Evolutionary conservation across 2,888 invertebrate species (phyloP).

Genomic region (Pseudoips prasinana): DNA sequence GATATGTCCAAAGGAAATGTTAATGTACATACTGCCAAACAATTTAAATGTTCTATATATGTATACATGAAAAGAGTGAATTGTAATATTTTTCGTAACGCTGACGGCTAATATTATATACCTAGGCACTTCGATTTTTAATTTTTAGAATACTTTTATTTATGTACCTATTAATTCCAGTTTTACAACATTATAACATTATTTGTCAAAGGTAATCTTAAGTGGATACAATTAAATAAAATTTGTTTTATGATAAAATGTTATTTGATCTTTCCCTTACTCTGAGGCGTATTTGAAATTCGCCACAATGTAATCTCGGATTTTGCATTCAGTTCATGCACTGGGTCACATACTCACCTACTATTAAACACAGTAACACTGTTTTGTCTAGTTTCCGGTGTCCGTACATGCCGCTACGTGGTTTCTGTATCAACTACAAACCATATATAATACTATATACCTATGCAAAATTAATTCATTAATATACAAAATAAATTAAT

Average conservation of each 20-base stretch:
- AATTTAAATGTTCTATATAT: slow-evolving; percentile 32
- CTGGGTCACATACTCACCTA: too few relatives aligned
- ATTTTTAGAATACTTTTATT: slow-evolving; percentile 33
- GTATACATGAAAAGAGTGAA: slow-evolving; percentile 34
- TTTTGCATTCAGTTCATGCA: too few relatives aligned
- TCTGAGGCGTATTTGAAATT: too few relatives aligned
- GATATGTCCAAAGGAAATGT: slow-evolving; percentile 32
- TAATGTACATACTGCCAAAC: slow-evolving; percentile 39
- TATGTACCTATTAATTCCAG: slow-evolving; percentile 30
- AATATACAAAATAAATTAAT: too few relatives aligned
- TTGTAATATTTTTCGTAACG: slow-evolving; percentile 38
- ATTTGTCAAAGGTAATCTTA: slow-evolving; percentile 27
- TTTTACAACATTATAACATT: slow-evolving; percentile 28
- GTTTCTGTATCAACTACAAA: too few relatives aligned
- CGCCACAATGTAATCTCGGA: too few relatives aligned
- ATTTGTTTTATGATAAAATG: slow-evolving; percentile 29
- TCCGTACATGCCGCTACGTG: too few relatives aligned
- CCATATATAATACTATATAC: too few relatives aligned
- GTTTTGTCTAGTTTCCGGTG: too few relatives aligned
- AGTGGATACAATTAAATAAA: slow-evolving; percentile 32
- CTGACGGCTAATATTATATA: slow-evolving; percentile 20
- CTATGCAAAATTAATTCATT: too few relatives aligned
- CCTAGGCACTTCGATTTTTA: slow-evolving; percentile 17
- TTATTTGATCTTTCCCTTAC: slow-evolving; percentile 1
- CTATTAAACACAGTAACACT: too few relatives aligned